Evolutionary conservation across 2,113 vertebrate genomes (phyloP).

Genomic region (Trachemys scripta): DNA sequence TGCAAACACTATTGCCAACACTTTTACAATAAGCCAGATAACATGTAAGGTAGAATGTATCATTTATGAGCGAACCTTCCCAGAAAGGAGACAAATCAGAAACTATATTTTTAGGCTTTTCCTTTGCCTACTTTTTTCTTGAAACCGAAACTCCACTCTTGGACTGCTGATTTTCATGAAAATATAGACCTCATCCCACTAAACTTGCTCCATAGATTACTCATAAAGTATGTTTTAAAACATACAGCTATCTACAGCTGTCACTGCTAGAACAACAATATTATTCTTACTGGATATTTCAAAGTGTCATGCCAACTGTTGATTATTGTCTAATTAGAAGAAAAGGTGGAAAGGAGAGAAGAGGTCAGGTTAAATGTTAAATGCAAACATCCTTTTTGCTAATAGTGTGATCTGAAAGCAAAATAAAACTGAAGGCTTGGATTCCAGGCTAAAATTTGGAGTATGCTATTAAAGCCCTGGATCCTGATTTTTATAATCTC

Average conservation of each 20-base stretch:
- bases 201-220: not conserved
- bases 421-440: constrained; percentile 16
- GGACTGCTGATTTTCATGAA: not conserved
- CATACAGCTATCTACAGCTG: not conserved
- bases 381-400: constrained; percentile 2
- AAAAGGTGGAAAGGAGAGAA: not conserved
- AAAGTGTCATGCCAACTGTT: constrained; percentile 2
- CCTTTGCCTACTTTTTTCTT: not conserved
- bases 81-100: not conserved
- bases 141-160: not conserved
- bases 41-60: not conserved
- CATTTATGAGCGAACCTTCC: not conserved
- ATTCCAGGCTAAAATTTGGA: constrained; percentile 21
- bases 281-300: not conserved
- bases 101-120: not conserved
- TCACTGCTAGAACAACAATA: not conserved
- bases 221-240: not conserved
- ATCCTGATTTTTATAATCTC: constrained; percentile 62
- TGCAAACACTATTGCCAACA: not conserved
- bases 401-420: not conserved
- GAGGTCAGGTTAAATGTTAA: not conserved
- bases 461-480: constrained; percentile 1
- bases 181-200: not conserved
- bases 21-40: not conserved
- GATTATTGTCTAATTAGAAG: constrained; percentile 33